Conservation (phyloP, 2,888 invertebrate species). For the Tinea semifulvella region DNA sequence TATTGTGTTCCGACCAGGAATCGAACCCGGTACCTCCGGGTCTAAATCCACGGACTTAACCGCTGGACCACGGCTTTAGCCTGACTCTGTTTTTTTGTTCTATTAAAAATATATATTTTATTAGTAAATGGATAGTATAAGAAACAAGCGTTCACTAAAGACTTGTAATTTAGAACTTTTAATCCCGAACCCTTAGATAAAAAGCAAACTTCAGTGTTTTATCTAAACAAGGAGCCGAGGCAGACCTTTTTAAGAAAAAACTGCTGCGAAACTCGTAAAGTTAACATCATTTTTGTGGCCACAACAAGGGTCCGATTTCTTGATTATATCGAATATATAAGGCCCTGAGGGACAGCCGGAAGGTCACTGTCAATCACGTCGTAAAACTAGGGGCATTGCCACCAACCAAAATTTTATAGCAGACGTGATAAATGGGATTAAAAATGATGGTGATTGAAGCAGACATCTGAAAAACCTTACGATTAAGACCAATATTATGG, state of each 20-base stretch:
- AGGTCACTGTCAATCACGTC: conserved; percentile 36
- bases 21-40: too few species aligned
- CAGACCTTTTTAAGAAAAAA: conserved; percentile 11
- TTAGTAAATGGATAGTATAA: too few species aligned
- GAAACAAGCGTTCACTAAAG: too few species aligned
- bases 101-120: too few species aligned
- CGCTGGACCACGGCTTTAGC: too few species aligned
- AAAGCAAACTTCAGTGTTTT: conserved; percentile 2
- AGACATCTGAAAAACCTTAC: neutral
- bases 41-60: too few species aligned
- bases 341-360: conserved; percentile 13
- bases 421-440: conserved; percentile 10
- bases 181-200: conserved; percentile 9
- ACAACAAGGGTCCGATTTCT: conserved; percentile 13
- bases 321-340: conserved; percentile 12
- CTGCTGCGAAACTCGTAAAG: conserved; percentile 2
- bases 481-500: too few species aligned
- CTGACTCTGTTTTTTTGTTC: too few species aligned
- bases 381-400: conserved; percentile 23
- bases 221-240: conserved; percentile 2
- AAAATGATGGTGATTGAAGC: conserved; percentile 5
- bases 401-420: conserved; percentile 10
- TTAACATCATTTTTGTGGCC: conserved; percentile 13
- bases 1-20: too few species aligned
- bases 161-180: conserved; percentile 4